Conservation (phyloP, 2,113 vertebrate genomes). For the Rutilus rutilus region DNA sequence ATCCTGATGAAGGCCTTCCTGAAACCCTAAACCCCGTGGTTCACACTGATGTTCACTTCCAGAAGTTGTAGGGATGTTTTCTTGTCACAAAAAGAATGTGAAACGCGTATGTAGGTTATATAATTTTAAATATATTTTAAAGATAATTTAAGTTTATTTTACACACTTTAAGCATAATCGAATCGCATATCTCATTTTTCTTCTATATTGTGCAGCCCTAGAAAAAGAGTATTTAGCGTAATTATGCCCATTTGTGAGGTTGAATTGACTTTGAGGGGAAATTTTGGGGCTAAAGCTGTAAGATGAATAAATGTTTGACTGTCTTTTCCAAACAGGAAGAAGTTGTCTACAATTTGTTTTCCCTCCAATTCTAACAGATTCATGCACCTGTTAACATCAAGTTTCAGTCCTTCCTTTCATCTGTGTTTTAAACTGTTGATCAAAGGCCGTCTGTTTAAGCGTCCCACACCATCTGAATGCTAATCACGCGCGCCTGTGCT, state of each 20-base stretch:
- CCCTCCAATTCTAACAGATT: background rate
- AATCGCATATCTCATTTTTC: no score
- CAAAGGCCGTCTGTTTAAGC: slow-evolving; percentile 3
- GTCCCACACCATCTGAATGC: background rate
- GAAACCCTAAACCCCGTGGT: no score
- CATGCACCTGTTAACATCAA: background rate
- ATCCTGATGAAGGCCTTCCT: no score
- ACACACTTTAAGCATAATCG: no score
- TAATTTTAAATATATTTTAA: no score
- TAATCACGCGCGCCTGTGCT: background rate
- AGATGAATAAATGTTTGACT: background rate
- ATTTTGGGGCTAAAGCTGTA: background rate
- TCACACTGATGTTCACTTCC: no score
- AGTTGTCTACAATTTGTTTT: background rate
- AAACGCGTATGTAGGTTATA: no score
- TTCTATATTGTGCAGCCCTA: no score
- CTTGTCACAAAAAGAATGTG: no score
- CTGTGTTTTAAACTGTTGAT: background rate
- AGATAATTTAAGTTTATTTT: no score
- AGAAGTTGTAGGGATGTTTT: no score
- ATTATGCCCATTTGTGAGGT: background rate
- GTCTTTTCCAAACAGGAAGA: background rate
- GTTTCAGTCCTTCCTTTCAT: slow-evolving; percentile 2
- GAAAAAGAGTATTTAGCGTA: no score
- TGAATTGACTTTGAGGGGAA: background rate